Conservation (phyloP, 2,113 vertebrate species). For the Eurystomus gularis region DNA sequence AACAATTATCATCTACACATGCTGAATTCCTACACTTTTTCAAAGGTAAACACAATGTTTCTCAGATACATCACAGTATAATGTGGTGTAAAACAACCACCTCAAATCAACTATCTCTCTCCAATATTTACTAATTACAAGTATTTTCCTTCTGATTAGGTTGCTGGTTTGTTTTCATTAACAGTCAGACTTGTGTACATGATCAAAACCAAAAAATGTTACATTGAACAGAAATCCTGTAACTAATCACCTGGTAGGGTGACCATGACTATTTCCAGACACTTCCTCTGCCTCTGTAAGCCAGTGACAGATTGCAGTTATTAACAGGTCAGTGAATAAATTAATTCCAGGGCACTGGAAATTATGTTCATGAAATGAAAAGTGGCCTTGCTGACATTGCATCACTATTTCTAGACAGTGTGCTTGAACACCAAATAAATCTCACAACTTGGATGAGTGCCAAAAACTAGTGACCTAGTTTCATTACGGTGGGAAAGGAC, state of each 20-base stretch:
- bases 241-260: constrained; percentile 32
- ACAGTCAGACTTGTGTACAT: neutral
- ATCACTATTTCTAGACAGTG: constrained; percentile 72
- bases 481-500: constrained; percentile 65
- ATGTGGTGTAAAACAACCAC: neutral
- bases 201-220: constrained; percentile 31
- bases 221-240: constrained; percentile 28
- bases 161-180: constrained; percentile 7
- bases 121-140: neutral
- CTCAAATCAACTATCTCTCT: neutral
- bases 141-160: neutral
- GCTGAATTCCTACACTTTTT: neutral
- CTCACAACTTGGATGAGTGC: constrained; percentile 49
- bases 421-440: constrained; percentile 65
- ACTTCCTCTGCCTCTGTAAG: constrained; percentile 48
- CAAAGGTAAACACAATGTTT: neutral
- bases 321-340: constrained; percentile 71
- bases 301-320: constrained; percentile 56
- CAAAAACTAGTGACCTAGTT: constrained; percentile 76
- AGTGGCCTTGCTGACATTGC: constrained; percentile 69
- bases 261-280: constrained; percentile 56
- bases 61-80: neutral
- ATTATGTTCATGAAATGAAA: constrained; percentile 68
- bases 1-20: neutral
- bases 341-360: constrained; percentile 71